These are phyloP conservation scores for Phaonia tiefii DNA, from an alignment of 2,888 invertebrate genomes.

Conservation along the genomic window DNA sequence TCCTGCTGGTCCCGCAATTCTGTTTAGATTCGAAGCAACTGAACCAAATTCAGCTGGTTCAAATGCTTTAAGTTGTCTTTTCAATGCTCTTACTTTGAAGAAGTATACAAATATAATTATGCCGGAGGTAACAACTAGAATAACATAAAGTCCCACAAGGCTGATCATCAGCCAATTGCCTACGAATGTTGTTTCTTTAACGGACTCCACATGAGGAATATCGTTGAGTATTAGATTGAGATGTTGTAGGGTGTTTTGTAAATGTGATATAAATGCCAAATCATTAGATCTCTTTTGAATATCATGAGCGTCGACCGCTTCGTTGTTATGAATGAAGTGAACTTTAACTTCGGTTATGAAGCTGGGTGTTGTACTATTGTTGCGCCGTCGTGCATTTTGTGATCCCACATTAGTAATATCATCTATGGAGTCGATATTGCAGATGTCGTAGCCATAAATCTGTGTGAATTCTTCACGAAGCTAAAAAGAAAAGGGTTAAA, in stretches of 20 bases:
- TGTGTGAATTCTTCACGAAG: constrained; percentile 82
- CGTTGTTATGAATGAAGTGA: constrained; percentile 83
- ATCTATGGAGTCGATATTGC: constrained; percentile 83
- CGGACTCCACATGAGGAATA: constrained; percentile 79
- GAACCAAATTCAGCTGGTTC: constrained; percentile 85
- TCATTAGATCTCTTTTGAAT: constrained; percentile 82
- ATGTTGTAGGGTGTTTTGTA: constrained; percentile 79
- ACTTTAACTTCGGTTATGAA: constrained; percentile 79
- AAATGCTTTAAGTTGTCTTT: constrained; percentile 83
- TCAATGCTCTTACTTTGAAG: constrained; percentile 83
- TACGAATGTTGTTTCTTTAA: constrained; percentile 74
- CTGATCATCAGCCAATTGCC: constrained; percentile 81
- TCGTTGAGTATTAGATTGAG: constrained; percentile 80
- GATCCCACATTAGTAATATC: constrained; percentile 60
- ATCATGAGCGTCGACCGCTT: constrained; percentile 81
- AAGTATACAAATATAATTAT: constrained; percentile 82
- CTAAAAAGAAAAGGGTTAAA: constrained; percentile 75
- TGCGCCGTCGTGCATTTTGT: neutral
- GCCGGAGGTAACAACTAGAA: constrained; percentile 82
- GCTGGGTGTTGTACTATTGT: constrained; percentile 22
- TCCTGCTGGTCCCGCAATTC: constrained; percentile 84
- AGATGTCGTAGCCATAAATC: constrained; percentile 82
- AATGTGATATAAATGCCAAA: constrained; percentile 79
- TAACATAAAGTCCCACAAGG: constrained; percentile 82
- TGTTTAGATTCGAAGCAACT: constrained; percentile 82